Conservation (phyloP, 2,113 vertebrate species). For the Axis porcinus region DNA sequence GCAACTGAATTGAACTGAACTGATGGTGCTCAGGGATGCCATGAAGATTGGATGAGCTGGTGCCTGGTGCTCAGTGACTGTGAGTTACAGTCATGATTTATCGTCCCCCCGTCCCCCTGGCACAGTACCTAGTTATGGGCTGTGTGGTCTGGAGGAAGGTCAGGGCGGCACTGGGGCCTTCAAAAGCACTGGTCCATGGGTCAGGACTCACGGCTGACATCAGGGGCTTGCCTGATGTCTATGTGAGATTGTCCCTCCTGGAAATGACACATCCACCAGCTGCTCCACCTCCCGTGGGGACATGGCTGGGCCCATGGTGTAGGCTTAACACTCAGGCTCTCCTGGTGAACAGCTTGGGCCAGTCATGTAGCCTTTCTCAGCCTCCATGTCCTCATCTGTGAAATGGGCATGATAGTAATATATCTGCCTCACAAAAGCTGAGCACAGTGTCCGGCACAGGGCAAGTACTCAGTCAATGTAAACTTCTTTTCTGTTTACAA, state of each 20-base stretch:
- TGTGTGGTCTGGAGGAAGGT: background rate
- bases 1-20: no score
- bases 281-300: background rate
- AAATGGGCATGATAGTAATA: background rate
- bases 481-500: background rate
- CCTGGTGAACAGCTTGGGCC: background rate
- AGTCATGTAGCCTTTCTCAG: background rate
- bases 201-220: background rate
- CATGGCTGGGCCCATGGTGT: background rate
- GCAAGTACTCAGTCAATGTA: background rate
- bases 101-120: accelerated
- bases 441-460: background rate
- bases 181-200: accelerated
- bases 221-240: background rate
- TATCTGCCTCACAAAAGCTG: background rate
- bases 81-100: accelerated
- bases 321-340: background rate
- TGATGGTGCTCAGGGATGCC: background rate
- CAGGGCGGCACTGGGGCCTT: background rate
- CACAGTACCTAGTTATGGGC: accelerated
- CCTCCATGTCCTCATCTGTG: background rate
- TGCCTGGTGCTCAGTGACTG: background rate
- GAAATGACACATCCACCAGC: background rate
- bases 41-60: accelerated
- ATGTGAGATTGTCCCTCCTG: background rate